A percentile compares a stretch with the other conserved stretches of the same genome.
Evolutionary conservation across 2,888 invertebrate genomes (phyloP).

Genomic region (Oegoconia quadripuncta): DNA sequence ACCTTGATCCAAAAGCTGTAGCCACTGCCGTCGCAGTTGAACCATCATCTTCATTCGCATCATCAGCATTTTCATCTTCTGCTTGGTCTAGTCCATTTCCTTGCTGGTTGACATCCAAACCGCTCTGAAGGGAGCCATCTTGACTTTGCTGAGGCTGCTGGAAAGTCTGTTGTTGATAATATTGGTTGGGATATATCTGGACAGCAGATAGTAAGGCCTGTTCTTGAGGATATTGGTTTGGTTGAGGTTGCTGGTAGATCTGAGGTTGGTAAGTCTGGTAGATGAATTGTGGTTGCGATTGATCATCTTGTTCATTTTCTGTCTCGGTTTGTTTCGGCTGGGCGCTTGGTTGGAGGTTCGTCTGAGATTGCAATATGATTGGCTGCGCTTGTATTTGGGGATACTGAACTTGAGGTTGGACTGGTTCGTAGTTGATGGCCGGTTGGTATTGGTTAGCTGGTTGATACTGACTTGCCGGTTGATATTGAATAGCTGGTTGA

Average conservation of each 20-base stretch:
- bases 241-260: slow-evolving; percentile 18
- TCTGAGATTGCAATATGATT: slow-evolving; percentile 34
- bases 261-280: slow-evolving; percentile 23
- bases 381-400: slow-evolving; percentile 37
- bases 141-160: slow-evolving; percentile 32
- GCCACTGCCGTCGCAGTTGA: slow-evolving; percentile 59
- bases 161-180: slow-evolving; percentile 10
- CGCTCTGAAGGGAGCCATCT: slow-evolving; percentile 50
- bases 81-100: slow-evolving; percentile 55
- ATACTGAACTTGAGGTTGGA: slow-evolving; percentile 29
- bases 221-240: slow-evolving; percentile 25
- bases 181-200: slow-evolving; percentile 12
- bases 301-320: slow-evolving; percentile 15
- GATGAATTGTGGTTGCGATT: slow-evolving; percentile 25
- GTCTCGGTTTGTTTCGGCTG: slow-evolving; percentile 22
- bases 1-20: slow-evolving; percentile 69
- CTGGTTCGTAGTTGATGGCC: slow-evolving; percentile 25
- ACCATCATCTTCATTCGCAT: slow-evolving; percentile 38
- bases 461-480: slow-evolving; percentile 7
- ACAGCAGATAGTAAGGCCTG: slow-evolving; percentile 23
- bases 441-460: slow-evolving; percentile 30
- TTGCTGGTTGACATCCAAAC: slow-evolving; percentile 56
- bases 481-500: slow-evolving; percentile 13
- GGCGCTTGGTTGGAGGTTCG: slow-evolving; percentile 20
- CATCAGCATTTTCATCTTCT: slow-evolving; percentile 39